phyloP scores from a whole-genome alignment of 1,140 invertebrate species.

The Diachasmimorpha longicaudata region DNA sequence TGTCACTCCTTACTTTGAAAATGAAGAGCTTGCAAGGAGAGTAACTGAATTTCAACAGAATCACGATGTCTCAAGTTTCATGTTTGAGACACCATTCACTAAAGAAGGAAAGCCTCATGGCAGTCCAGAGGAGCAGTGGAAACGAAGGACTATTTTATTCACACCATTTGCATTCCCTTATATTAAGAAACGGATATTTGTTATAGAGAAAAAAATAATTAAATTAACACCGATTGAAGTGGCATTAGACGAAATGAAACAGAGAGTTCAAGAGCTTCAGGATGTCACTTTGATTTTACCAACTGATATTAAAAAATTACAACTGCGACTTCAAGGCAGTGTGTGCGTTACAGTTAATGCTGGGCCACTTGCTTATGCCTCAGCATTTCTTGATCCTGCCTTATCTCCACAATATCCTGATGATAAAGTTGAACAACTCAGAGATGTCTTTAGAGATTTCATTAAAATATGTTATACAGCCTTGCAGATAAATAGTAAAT shows the following conservation, averaged over 20 bases:
- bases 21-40: constrained; percentile 69
- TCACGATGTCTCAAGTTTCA: constrained; percentile 86
- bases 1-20: constrained; percentile 80
- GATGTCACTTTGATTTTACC: constrained; percentile 82
- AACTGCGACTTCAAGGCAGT: constrained; percentile 86
- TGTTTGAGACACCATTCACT: constrained; percentile 94
- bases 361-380: constrained; percentile 92
- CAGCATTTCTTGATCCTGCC: constrained; percentile 82
- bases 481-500: constrained; percentile 83
- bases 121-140: constrained; percentile 86
- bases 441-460: constrained; percentile 85
- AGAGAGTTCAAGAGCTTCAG: constrained; percentile 80
- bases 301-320: constrained; percentile 87
- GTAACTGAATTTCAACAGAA: constrained; percentile 85
- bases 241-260: constrained; percentile 91
- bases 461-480: constrained; percentile 86
- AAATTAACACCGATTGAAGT: constrained; percentile 92
- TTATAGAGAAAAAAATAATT: constrained; percentile 74
- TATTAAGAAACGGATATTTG: constrained; percentile 85
- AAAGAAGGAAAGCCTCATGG: constrained; percentile 80
- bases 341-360: constrained; percentile 94
- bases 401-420: constrained; percentile 72
- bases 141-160: constrained; percentile 85
- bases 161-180: constrained; percentile 89
- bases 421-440: constrained; percentile 83